Percentiles rank a stretch among this genome's conserved stretches.
These are phyloP conservation scores for Creontiades dilutus DNA, from an alignment of 2,888 invertebrate genomes.

Conservation along the genomic window DNA sequence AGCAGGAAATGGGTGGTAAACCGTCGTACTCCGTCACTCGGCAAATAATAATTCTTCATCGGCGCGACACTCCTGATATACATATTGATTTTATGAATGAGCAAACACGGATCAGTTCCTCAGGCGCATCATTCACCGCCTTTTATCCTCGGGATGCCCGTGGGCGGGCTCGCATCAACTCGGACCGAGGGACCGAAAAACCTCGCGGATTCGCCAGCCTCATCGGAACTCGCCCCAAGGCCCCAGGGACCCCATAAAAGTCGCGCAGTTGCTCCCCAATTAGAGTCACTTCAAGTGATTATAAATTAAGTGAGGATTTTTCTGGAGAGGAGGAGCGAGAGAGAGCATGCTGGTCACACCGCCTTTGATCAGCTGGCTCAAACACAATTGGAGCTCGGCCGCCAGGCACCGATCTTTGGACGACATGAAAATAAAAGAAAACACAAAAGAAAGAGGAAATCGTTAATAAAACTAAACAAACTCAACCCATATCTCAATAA, in stretches of 20 bases:
- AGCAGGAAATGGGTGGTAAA: background rate
- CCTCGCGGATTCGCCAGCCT: slow-evolving; percentile 31
- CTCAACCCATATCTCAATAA: background rate
- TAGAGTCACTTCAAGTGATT: slow-evolving; percentile 70
- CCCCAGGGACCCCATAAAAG: slow-evolving; percentile 56
- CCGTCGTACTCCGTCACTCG: background rate
- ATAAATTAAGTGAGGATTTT: slow-evolving; percentile 67
- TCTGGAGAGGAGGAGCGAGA: background rate
- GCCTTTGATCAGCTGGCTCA: slow-evolving; percentile 63
- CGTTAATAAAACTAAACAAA: slow-evolving; percentile 22
- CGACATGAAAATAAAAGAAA: background rate
- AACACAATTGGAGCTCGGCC: slow-evolving; percentile 58
- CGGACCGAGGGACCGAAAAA: background rate
- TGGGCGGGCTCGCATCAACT: slow-evolving; percentile 29
- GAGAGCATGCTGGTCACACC: slow-evolving; percentile 43
- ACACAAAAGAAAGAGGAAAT: background rate
- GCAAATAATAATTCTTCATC: background rate
- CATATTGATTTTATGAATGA: slow-evolving; percentile 22
- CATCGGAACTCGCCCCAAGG: slow-evolving; percentile 15
- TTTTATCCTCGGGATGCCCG: slow-evolving; percentile 10
- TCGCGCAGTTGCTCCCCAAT: slow-evolving; percentile 68
- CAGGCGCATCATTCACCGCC: slow-evolving; percentile 21
- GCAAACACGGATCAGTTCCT: slow-evolving; percentile 7
- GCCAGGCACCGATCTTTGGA: background rate
- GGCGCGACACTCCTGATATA: background rate